Evolutionary conservation across 2,888 invertebrate genomes (phyloP), one percentile per base, ranked within the genome.

Genomic region (Auanema freiburgensis): DNA sequence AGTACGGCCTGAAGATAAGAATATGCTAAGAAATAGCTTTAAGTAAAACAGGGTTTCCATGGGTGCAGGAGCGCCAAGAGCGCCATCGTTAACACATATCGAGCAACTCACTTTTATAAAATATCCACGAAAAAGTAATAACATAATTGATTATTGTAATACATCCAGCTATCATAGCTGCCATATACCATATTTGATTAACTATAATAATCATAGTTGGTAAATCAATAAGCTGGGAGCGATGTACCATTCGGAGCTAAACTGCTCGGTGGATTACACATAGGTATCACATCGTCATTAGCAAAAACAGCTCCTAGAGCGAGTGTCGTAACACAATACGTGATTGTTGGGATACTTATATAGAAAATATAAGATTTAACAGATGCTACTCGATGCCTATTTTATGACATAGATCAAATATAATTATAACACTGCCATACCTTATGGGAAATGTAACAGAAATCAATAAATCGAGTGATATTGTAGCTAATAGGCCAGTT

Each of bases 401-500:
- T n/a, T 5, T 33, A 33, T 33, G 33, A 33, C 4, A 33, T 33
- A 33, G 33, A 33, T 8, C 33, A 33, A 33, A 33, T 33, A 3
- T 33, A 33, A 8, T n/a, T n/a, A n/a, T 5, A 33, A 8, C 33
- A 8, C 33, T 8, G 8, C 25, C 57, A 52, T 42, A 64, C 64
- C 24, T 59, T 12, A 64, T 16, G 14, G 64, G 64, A n/a, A 54
- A 25, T 12, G 55, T 33, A 23, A 64, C 50, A 2, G 64, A 64
- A 40, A 64, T 49, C 14, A 64, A 43, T 6, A 64, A 43, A 50
- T 64, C 64, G 8, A 59, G 5, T 14, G 64, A 59, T 12, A 59
- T 54, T n/a, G 59, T 64, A 16, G 64, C 64, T 18, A 64, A 23
- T 8, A 64, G 41, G n/a, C 64, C 64, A 8, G 64, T 64, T 33